Conservation (phyloP, 2,888 invertebrate species). For the Brachypalpus laphriformis region DNA sequence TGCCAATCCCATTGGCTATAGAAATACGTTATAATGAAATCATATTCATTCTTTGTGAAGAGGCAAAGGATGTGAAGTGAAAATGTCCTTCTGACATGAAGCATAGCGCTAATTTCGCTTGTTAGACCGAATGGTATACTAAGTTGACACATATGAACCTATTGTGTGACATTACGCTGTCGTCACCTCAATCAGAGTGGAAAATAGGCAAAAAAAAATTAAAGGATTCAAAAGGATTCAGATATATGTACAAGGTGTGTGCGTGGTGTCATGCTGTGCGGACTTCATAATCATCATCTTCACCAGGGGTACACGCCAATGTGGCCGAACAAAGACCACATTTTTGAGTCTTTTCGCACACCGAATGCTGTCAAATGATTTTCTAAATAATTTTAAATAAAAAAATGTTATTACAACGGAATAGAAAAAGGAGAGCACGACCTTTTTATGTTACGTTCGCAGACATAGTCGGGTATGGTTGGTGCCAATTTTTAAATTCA, state of each 20-base stretch:
- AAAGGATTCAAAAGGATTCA: slow-evolving; percentile 25
- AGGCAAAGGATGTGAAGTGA: slow-evolving; percentile 35
- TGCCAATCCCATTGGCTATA: slow-evolving; percentile 46
- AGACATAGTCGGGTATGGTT: not conserved
- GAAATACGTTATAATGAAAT: slow-evolving; percentile 53
- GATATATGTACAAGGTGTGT: slow-evolving; percentile 17
- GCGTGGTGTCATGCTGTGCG: slow-evolving; percentile 56
- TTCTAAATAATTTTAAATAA: slow-evolving; percentile 20
- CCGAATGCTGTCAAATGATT: slow-evolving; percentile 21
- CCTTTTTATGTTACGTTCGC: slow-evolving; percentile 2
- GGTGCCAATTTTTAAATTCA: slow-evolving; percentile 16
- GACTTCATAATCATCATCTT: slow-evolving; percentile 58
- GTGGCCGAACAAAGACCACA: slow-evolving; percentile 72
- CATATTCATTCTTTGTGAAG: slow-evolving; percentile 33
- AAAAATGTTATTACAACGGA: slow-evolving; percentile 8
- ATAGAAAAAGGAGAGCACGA: not conserved
- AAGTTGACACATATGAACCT: slow-evolving; percentile 63
- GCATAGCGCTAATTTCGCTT: slow-evolving; percentile 65
- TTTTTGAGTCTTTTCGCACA: slow-evolving; percentile 58
- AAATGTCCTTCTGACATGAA: slow-evolving; percentile 66
- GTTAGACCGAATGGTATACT: slow-evolving; percentile 54
- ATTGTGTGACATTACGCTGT: slow-evolving; percentile 61
- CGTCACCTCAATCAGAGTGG: slow-evolving; percentile 63
- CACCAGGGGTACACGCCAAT: slow-evolving; percentile 15
- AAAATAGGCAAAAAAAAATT: slow-evolving; percentile 32